Evolutionary conservation across 2,797 vertebrate genomes (phyloP).

Genomic region (Sibirionetta formosa): DNA sequence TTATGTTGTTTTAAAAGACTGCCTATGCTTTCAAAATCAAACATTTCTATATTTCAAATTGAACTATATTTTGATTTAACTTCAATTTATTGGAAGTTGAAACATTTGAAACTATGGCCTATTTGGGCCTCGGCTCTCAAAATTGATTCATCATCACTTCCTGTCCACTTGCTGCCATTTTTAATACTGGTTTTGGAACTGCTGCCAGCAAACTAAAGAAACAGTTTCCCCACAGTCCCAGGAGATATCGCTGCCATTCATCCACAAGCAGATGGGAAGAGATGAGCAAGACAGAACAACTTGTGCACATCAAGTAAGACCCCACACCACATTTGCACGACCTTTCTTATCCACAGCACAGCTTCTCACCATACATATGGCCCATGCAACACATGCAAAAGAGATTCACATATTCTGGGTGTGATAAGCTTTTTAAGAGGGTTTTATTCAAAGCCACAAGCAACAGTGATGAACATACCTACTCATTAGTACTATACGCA

Average conservation of each 20-base stretch:
- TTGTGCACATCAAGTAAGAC: fast-evolving
- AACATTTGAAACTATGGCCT: neutral
- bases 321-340: neutral
- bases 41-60: neutral
- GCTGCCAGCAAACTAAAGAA: neutral
- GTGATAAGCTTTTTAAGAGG: neutral
- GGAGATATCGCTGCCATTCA: neutral
- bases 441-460: neutral
- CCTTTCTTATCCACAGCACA: neutral
- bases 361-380: neutral
- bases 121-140: neutral
- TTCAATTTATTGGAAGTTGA: neutral
- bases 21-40: neutral
- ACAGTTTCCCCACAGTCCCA: neutral
- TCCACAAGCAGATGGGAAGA: fast-evolving
- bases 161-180: neutral
- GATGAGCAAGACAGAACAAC: neutral
- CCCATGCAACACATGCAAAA: fast-evolving
- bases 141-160: neutral
- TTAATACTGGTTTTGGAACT: neutral
- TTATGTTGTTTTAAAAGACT: neutral
- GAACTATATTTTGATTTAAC: neutral
- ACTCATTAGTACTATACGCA: neutral
- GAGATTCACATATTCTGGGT: neutral
- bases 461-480: neutral